Conservation (phyloP, 2,113 vertebrate species). For the Cygnus buccinator region DNA sequence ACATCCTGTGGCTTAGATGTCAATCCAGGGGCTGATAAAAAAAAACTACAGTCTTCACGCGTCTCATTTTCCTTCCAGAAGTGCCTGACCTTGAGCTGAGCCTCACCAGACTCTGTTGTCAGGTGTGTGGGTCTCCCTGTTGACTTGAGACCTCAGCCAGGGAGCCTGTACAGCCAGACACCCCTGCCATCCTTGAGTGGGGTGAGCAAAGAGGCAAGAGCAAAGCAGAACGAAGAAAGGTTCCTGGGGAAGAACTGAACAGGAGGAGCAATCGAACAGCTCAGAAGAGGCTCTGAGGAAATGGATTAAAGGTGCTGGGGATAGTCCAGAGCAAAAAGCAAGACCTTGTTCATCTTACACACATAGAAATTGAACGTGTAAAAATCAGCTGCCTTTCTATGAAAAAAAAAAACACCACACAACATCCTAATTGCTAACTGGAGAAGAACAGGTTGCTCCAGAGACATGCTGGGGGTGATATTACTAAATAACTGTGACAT, state of each 20-base stretch:
- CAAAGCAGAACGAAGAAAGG: neutral
- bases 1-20: neutral
- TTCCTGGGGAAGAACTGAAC: neutral
- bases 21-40: neutral
- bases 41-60: neutral
- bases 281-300: neutral
- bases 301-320: neutral
- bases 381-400: neutral
- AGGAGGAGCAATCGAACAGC: neutral
- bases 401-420: neutral
- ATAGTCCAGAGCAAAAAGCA: neutral
- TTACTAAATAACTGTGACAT: neutral
- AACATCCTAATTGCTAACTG: neutral
- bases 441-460: neutral
- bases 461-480: neutral
- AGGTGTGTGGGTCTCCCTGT: fast-evolving
- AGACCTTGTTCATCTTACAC: neutral
- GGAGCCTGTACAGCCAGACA: neutral
- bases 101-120: neutral
- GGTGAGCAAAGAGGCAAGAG: neutral
- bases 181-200: neutral
- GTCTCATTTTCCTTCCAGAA: neutral
- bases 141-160: neutral
- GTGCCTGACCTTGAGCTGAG: neutral
- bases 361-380: neutral